Evolutionary conservation across 2,888 invertebrate genomes (phyloP).

Genomic region (Xanthorhoe designata): DNA sequence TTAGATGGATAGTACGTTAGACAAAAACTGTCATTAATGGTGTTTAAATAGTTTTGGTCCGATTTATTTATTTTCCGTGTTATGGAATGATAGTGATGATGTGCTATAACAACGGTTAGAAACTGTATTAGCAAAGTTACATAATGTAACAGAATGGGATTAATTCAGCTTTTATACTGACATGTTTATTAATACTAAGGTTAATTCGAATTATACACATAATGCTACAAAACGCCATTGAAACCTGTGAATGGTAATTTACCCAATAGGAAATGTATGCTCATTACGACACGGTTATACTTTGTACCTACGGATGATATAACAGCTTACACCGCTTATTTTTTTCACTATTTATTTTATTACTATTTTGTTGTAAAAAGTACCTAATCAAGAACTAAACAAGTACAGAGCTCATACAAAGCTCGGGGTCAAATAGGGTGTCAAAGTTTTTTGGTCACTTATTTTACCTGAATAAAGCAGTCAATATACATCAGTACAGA

Average conservation of each 20-base stretch:
- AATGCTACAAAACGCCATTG: slow-evolving; percentile 12
- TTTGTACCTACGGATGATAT: not conserved
- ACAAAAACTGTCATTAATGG: too few species aligned
- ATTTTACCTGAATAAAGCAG: too few species aligned
- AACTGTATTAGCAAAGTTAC: slow-evolving; percentile 8
- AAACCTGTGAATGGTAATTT: slow-evolving; percentile 14
- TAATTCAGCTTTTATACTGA: slow-evolving; percentile 24
- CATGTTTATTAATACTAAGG: slow-evolving; percentile 31
- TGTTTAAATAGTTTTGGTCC: too few species aligned
- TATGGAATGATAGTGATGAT: not conserved
- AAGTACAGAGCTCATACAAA: too few species aligned
- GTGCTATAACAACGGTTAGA: slow-evolving; percentile 1
- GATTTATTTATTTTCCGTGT: not conserved
- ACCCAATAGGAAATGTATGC: slow-evolving; percentile 14
- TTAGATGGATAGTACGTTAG: too few species aligned
- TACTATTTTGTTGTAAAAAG: too few species aligned
- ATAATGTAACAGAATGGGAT: slow-evolving; percentile 22
- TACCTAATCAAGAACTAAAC: too few species aligned
- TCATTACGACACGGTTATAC: not conserved
- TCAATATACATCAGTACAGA: too few species aligned
- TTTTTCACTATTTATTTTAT: too few species aligned
- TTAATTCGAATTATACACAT: slow-evolving; percentile 31
- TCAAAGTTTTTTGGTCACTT: too few species aligned
- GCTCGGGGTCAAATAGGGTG: too few species aligned
- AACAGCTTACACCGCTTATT: not conserved